Base-by-base conservation (phyloP, 92 coral and sea anemone genomes). In the Galaxea fascicularis region DNA sequence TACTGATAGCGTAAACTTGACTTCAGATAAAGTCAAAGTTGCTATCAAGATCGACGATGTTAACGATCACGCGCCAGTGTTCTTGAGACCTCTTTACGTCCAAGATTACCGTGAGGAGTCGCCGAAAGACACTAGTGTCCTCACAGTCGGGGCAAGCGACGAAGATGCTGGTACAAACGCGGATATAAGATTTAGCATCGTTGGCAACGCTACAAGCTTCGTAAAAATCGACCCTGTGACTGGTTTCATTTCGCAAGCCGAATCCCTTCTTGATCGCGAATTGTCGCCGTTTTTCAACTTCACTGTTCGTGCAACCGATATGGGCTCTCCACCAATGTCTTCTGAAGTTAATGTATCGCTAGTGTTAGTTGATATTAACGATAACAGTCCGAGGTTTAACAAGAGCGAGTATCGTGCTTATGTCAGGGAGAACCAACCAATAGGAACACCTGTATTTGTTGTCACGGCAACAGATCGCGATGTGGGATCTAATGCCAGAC, bases 41-140 rank as follows among this genome's bases (percentile, higher is more conserved):
- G 71, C 83, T 18, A 77, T 94, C 11, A 76, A 76, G 58, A 78
- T 92, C 12, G 85, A 89, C 65, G 99, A 96, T 29, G 92, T 91
- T 12, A 96, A 96, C 22, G 99, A 96, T 71, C 92, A 93, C 73
- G 71, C 89, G 0, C 99, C 99, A 11, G 82, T 53, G 54, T 96
- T 96, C 65, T 85, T 82, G 0, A 39, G 68, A 41, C 59, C 62
- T n/a, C 39, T 20, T 28, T 93, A 83, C 65, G 47, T 69, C 11
- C 79, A 82, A 41, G 93, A 90, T 24, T 92, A 91, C 81, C 71
- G 95, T 77, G 99, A 96, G 54, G 93, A 96, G 63, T 92, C 99
- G 0, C 98, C 90, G 8, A 72, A 78, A 60, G 98, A 89, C 47
- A 86, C 94, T 0, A 95, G 98, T 29, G 80, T 96, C 10, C 71